Evolutionary conservation across 2,888 invertebrate species (phyloP).

Genomic region (Lepidochitona cinerea): DNA sequence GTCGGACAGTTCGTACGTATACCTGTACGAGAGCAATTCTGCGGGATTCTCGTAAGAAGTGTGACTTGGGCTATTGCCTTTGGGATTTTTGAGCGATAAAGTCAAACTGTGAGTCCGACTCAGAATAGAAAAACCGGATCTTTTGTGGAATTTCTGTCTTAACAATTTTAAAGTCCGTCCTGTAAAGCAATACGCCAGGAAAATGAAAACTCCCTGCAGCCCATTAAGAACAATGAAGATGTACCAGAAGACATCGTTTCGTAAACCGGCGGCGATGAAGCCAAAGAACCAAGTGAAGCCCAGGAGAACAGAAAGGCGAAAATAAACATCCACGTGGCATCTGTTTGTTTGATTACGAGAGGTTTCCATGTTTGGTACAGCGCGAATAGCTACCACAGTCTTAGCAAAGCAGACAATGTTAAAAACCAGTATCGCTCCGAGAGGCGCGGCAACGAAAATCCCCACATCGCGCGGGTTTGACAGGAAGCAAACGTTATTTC

Average conservation of each 20-base stretch:
- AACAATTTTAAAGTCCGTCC: too few species aligned
- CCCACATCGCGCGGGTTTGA: background rate
- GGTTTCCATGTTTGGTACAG: background rate
- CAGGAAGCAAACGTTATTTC: constrained; percentile 12
- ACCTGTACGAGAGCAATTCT: too few species aligned
- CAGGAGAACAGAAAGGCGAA: constrained; percentile 11
- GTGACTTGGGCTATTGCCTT: too few species aligned
- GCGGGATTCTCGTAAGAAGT: too few species aligned
- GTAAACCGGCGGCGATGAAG: constrained; percentile 2
- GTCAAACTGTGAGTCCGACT: too few species aligned
- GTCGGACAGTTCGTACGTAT: too few species aligned
- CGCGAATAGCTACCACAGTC: background rate
- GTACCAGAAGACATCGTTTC: constrained; percentile 12
- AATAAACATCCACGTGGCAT: background rate
- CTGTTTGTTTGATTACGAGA: background rate
- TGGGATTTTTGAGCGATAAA: too few species aligned
- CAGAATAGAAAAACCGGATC: too few species aligned
- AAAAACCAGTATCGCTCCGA: background rate
- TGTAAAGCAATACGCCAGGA: constrained; percentile 1
- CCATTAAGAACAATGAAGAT: constrained; percentile 14
- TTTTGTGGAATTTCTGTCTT: too few species aligned
- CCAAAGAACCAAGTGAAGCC: constrained; percentile 16
- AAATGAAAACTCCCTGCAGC: constrained; percentile 18
- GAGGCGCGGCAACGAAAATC: constrained; percentile 13
- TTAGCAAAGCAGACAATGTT: constrained; percentile 14